A percentile compares a stretch with the other conserved stretches of the same genome.
These are phyloP conservation scores for Lasaia peninsularis DNA, from an alignment of 1,140 invertebrate species.

Conservation along the genomic window DNA sequence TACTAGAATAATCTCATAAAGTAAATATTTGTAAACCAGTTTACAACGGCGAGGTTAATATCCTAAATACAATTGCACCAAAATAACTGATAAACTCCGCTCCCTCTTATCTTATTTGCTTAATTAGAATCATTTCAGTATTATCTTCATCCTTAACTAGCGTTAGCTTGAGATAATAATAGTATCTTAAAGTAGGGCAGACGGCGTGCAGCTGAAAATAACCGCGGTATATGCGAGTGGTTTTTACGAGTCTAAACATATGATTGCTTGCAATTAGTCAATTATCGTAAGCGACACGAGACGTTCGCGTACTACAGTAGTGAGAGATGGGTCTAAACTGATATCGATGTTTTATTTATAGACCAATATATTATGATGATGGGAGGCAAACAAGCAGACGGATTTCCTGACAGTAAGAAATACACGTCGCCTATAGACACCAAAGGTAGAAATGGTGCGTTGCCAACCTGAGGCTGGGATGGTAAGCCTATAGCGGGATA, in stretches of 20 bases:
- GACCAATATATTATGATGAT: no score
- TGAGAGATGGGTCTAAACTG: neutral
- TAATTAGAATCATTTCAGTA: conserved; percentile 6
- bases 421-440: no score
- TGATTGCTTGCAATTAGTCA: conserved; percentile 11
- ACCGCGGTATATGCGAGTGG: neutral
- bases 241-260: neutral
- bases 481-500: no score
- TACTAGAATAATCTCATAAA: no score
- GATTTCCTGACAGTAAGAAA: no score
- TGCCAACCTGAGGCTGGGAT: no score
- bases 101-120: conserved; percentile 2
- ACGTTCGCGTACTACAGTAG: neutral
- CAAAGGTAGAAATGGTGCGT: no score
- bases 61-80: neutral
- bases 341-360: neutral
- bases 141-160: conserved; percentile 8
- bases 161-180: conserved; percentile 12
- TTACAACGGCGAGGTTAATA: neutral
- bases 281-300: neutral
- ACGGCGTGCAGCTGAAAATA: conserved; percentile 4
- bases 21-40: no score
- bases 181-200: conserved; percentile 6
- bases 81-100: conserved; percentile 6
- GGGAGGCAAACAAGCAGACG: no score